Base-by-base conservation (phyloP, 2,113 vertebrate genomes). In the Rhynchomys soricoides region DNA sequence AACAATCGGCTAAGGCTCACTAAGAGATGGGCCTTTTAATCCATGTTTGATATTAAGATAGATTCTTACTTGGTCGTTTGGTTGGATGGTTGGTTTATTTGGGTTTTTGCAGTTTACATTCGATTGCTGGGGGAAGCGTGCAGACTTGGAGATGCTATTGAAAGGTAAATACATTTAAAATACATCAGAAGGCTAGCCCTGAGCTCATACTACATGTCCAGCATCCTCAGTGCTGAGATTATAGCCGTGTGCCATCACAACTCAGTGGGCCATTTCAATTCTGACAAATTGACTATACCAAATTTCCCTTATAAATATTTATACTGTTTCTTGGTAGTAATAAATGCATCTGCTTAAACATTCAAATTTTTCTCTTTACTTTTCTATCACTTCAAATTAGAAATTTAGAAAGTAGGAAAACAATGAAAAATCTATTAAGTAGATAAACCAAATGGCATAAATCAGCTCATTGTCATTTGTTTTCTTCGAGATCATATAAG, bases 401-500 rank as follows among this genome's bases (percentile, higher is more conserved):
- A 5, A 1, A 4, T 43, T 91, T 0, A 95, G 66, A 79, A 97
- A 93, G 89, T 68, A 55, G 83, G 62, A 90, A 93, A 94, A 74
- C 64, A 85, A 73, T 97, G 85, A 93, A 95, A 92, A 95, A 77
- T 52, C 57, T 22, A 78, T 86, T 90, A 88, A 92, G 66, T 75
- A 62, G 88, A 57, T 90, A 92, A 96, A 40, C 55, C 81, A 95
- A 55, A 75, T 86, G 59, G 16, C 8, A 83, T 48, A 62, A 34
- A 12, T 11, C 50, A 34, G 34, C 96, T 62, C 57, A 40, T 95
- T 91, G 83, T 91, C 96, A 74, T 96, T 73, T 94, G 43, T 85
- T 34, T 85, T 92, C 75, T 95, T 86, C 77, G 85, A 75, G 89
- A 94, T 89, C 82, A 68, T 10, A 45, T 82, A 96, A 95, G 94